These are phyloP conservation scores for Eupithecia insigniata DNA, from an alignment of 2,888 invertebrate genomes.

Conservation along the genomic window DNA sequence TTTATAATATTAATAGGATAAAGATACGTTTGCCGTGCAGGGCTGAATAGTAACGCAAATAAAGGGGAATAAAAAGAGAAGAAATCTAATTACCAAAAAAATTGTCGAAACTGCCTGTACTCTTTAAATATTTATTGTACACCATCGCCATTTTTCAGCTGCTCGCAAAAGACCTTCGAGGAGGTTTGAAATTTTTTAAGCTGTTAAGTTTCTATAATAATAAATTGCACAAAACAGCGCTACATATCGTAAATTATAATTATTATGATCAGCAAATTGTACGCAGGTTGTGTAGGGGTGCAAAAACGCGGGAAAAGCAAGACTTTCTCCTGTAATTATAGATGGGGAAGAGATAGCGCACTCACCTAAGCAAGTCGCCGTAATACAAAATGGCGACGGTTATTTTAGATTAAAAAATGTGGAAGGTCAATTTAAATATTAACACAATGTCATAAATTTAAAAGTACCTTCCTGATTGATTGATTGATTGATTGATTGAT, in stretches of 20 bases:
- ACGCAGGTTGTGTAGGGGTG: constrained; percentile 45
- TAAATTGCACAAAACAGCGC: constrained; percentile 29
- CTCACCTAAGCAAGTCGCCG: constrained; percentile 45
- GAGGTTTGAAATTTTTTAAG: background rate
- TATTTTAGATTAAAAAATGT: constrained; percentile 25
- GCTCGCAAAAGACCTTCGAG: background rate
- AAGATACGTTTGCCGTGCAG: background rate
- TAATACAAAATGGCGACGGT: constrained; percentile 47
- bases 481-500: too few relatives aligned
- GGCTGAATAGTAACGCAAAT: background rate
- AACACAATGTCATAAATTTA: background rate
- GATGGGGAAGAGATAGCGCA: constrained; percentile 53
- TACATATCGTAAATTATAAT: constrained; percentile 34
- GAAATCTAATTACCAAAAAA: too few relatives aligned
- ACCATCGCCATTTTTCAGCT: constrained; percentile 2
- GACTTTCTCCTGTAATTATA: constrained; percentile 64
- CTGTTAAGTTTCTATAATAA: constrained; percentile 3
- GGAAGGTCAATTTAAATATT: background rate
- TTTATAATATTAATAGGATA: background rate
- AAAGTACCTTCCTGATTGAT: background rate
- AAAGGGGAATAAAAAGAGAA: too few relatives aligned
- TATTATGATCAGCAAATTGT: constrained; percentile 42
- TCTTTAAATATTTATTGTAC: background rate
- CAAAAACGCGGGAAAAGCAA: constrained; percentile 60
- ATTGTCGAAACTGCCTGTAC: background rate